Evolutionary conservation across 2,113 vertebrate species (phyloP), one percentile per base, ranked within the genome.

Genomic region (Rhodinocichla rosea): DNA sequence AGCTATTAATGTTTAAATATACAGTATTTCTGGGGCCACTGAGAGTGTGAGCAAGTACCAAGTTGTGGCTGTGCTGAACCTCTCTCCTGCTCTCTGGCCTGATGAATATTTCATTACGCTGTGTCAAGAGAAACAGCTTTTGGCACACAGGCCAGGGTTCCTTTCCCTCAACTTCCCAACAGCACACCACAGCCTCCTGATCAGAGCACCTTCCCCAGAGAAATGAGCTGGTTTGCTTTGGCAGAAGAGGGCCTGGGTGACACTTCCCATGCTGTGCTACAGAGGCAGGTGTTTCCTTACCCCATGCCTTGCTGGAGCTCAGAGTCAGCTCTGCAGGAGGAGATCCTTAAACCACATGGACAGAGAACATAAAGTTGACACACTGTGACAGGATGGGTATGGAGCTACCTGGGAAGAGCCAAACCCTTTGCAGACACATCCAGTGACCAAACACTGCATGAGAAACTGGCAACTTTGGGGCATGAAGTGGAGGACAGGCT

Each of bases 71-170:
- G 0, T 60, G 70, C 11, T 2, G 8, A 89, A 87, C 24, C 12
- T 60, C 52, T 33, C 32, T 68, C 53, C 65, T 64, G 24, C 56
- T 71, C 40, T 90, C 56, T 49, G 40, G 21, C 10, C 21, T 62
- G 44, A 87, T 68, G 49, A 87, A 52, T 79, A 68, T 73, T 83
- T 91, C 10, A 42, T 71, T 69, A 52, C 4, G 9, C 50, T 52
- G 7, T 19, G 45, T 15, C 15, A 82, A 69, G n/a, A 57, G 57
- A 90, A 92, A 71, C 9, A 87, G 30, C 44, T 82, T 92, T 63
- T 2, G 5, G 22, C 32, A 37, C 0, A 0, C 10, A 8, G 69
- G 32, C 8, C n/a, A 53, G 39, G 21, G 32, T 1, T 45, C 8
- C 15, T 76, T 71, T 68, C 65, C 23, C 39, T 47, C 53, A 59